Conservation (phyloP, 2,888 invertebrate genomes). For the Drosophila subsilvestris region DNA sequence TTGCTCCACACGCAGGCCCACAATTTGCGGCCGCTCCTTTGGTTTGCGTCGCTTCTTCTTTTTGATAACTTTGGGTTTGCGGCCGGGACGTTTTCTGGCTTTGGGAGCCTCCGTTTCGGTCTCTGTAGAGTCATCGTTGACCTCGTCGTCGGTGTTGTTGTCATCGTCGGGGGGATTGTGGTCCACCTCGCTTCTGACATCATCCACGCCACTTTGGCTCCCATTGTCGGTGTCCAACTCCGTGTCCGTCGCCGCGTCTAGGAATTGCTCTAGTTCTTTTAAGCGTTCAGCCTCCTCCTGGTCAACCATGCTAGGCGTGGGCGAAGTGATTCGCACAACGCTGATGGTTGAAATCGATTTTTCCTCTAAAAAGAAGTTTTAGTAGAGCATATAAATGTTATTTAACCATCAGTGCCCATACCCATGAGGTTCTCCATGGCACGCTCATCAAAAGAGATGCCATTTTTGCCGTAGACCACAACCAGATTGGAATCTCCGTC, state of each 20-base stretch:
- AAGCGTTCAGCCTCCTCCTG: conserved; percentile 79
- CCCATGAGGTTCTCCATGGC: conserved; percentile 92
- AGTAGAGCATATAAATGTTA: not conserved
- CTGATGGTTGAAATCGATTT: conserved; percentile 87
- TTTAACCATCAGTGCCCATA: conserved; percentile 83
- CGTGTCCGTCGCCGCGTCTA: conserved; percentile 79
- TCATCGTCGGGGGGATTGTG: conserved; percentile 65
- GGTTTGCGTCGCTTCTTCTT: conserved; percentile 60
- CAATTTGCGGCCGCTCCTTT: conserved; percentile 85
- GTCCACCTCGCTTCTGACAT: conserved; percentile 57
- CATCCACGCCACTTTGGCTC: conserved; percentile 56
- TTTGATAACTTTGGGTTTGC: conserved; percentile 65
- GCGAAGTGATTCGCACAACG: conserved; percentile 86
- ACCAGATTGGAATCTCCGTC: conserved; percentile 85
- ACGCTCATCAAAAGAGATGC: conserved; percentile 92
- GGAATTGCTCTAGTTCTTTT: conserved; percentile 60
- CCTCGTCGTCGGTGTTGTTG: conserved; percentile 60
- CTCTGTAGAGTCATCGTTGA: conserved; percentile 63
- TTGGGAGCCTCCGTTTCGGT: conserved; percentile 85
- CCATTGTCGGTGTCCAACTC: conserved; percentile 84
- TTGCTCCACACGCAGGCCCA: conserved; percentile 88
- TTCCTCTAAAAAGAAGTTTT: conserved; percentile 70
- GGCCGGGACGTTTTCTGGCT: conserved; percentile 73
- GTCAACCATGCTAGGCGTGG: conserved; percentile 83
- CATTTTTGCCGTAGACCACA: conserved; percentile 94